phyloP scores from a whole-genome alignment of 2,113 vertebrate genomes.

The Neogale vison region DNA sequence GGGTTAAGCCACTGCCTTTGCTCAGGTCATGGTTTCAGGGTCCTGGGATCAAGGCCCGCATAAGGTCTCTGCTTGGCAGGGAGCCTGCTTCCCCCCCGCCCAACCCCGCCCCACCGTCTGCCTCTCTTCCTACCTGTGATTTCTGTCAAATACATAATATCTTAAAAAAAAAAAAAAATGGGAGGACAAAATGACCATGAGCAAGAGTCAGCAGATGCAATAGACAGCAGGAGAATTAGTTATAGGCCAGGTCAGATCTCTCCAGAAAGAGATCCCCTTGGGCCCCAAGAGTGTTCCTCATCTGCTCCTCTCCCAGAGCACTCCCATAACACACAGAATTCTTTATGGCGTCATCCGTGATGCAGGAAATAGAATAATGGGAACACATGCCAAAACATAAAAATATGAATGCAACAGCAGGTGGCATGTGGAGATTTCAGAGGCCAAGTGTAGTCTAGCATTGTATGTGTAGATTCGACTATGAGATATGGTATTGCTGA shows the following conservation, averaged over 20 bases:
- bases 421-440: background rate
- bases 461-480: background rate
- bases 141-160: no score
- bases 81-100: no score
- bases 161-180: background rate
- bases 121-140: no score
- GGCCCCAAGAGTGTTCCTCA: background rate
- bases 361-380: background rate
- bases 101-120: no score
- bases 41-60: no score
- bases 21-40: no score
- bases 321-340: background rate
- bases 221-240: background rate
- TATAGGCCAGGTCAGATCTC: background rate
- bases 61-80: no score
- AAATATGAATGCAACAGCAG: fast-evolving
- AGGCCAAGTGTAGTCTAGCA: background rate
- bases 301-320: background rate
- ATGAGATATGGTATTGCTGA: background rate
- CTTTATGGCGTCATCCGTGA: background rate
- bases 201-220: background rate
- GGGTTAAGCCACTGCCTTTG: no score
- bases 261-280: background rate
- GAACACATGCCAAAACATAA: background rate
- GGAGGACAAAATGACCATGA: background rate